A percentile compares a stretch with the other conserved stretches of the same genome.
phyloP scores from a whole-genome alignment of 23 tunicate genomes.

The Oikopleura dioica region DNA sequence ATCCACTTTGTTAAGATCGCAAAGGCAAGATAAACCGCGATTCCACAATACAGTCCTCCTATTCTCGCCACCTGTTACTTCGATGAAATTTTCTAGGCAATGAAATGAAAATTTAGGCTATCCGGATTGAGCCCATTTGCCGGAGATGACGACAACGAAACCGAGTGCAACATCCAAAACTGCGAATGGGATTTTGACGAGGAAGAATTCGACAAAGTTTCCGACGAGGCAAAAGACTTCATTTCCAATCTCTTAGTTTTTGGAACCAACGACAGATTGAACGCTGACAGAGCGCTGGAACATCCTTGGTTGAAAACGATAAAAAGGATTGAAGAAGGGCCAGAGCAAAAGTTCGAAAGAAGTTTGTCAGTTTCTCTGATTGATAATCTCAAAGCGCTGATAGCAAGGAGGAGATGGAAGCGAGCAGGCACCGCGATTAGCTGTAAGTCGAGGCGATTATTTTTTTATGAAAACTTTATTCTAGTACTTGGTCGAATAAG shows the following conservation, averaged over 20 bases:
- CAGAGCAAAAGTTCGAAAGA: not conserved
- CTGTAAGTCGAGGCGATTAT: not conserved
- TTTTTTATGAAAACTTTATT: not conserved
- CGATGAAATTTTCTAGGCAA: no score
- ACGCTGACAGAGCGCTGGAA: not conserved
- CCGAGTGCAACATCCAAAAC: constrained; percentile 10
- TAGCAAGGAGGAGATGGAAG: constrained; percentile 8
- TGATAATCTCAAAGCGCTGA: not conserved
- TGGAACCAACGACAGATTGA: not conserved
- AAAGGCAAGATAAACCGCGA: no score
- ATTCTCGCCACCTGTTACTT: no score
- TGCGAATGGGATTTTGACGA: constrained; percentile 10
- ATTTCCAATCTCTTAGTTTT: not conserved
- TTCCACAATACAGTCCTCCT: no score
- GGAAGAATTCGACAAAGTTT: not conserved
- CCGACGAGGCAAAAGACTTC: not conserved
- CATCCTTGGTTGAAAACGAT: not conserved
- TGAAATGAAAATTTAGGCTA: no score
- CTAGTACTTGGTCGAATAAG: no score
- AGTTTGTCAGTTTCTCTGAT: not conserved
- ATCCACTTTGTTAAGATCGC: no score
- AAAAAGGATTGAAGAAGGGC: not conserved
- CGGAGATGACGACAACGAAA: not conserved
- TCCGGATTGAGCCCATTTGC: constrained; percentile 1
- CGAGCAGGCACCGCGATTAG: constrained; percentile 2